Base-by-base conservation (phyloP, 2,888 invertebrate species). In the Nomada fucata region DNA sequence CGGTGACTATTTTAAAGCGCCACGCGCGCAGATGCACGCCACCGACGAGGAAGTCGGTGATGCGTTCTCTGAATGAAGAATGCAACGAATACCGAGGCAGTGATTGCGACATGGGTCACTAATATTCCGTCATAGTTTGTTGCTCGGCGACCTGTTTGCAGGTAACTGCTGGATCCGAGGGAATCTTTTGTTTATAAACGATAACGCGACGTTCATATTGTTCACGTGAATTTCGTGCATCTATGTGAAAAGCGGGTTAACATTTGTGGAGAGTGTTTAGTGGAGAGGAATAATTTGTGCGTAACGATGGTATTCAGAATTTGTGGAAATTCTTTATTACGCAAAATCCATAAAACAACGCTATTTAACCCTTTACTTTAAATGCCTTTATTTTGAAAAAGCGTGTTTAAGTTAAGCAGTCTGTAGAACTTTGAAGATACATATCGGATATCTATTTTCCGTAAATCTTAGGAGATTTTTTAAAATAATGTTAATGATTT, bases 1-100 rank as follows among this genome's bases (percentile, higher is more conserved):
- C 81, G 55, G 67, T 68, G 83, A 79, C 83, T 84, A 84, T 86
- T 86, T 84, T 82, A 73, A 72, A 79, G 74, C 68, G 79, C 76
- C 76, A 84, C 84, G 76, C 74, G 76, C 68, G 47, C 13, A 79
- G 42, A 63, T 75, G 52, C 67, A 61, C 59, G 70, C 57, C 55
- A 50, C 64, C 44, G 65, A 59, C 72, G 59, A 79, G 76, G 76
- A 82, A 85, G 68, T 74, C 64, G 57, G 10, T 69, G 63, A 67
- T 69, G 65, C 44, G 61, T 20, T 57, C 65, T 13, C 67, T 67
- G 70, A 86, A 64, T 71, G 77, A 77, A 86, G 86, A 86, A 86
- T 72, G 84, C 76, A 60, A 67, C 63, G 72, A 67, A 70, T 67
- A 71, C 36, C 65, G 42, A 20, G 10, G 4, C 53, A n/a, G 42